Conservation (phyloP, 1,140 invertebrate genomes). For the Heliconius melpomene region DNA sequence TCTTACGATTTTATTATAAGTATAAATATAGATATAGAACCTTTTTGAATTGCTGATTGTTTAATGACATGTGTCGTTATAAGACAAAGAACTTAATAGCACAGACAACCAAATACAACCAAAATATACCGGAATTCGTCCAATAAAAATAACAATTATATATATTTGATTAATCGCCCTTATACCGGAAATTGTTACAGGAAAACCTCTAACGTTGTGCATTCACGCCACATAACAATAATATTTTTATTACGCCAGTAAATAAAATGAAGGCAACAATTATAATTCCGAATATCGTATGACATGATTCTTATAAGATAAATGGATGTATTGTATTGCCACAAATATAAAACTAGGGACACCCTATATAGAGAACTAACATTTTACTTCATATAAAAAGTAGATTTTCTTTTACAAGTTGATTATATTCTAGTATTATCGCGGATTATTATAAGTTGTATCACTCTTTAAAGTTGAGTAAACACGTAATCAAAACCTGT, state of each 20-base stretch:
- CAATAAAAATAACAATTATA: constrained; percentile 11
- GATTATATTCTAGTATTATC: no score
- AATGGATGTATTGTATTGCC: not conserved
- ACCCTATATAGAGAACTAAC: no score
- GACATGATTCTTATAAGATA: not conserved
- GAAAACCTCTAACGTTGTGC: constrained; percentile 23
- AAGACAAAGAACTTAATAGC: not conserved
- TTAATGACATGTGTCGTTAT: not conserved
- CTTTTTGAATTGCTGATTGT: no score
- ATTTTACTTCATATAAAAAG: no score
- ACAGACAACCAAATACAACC: not conserved
- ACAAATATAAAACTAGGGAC: not conserved
- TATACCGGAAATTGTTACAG: constrained; percentile 21
- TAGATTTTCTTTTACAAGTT: no score
- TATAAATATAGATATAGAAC: no score
- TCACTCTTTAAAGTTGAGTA: no score
- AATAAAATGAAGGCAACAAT: constrained; percentile 5
- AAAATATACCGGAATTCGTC: not conserved
- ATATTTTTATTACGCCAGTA: constrained; percentile 29
- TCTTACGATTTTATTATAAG: no score
- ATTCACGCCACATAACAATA: constrained; percentile 30
- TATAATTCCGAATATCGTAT: not conserved
- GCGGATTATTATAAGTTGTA: no score
- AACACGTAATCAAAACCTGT: no score
- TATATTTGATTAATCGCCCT: constrained; percentile 6